Conservation (phyloP, 2,797 vertebrate species). For the Astyanax mexicanus region DNA sequence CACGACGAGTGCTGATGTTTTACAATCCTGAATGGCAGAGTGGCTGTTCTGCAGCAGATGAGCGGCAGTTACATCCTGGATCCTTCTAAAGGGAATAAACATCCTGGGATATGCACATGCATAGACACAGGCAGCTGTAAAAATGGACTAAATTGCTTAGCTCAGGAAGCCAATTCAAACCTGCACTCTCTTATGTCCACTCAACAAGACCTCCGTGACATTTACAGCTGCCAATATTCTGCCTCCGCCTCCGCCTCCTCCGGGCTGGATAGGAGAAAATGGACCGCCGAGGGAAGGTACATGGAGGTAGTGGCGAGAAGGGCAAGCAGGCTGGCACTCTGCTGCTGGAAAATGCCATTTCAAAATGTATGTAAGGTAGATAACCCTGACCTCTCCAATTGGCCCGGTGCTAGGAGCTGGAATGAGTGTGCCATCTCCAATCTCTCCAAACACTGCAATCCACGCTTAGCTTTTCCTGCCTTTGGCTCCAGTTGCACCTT, state of each 20-base stretch:
- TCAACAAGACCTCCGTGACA: constrained; percentile 31
- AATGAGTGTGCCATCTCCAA: constrained; percentile 31
- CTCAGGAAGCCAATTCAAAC: neutral
- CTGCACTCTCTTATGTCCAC: constrained; percentile 20
- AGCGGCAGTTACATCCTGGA: neutral
- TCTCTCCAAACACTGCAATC: constrained; percentile 37
- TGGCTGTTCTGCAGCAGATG: neutral
- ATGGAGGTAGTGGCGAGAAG: constrained; percentile 1
- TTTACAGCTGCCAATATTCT: constrained; percentile 47
- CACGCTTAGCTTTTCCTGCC: neutral
- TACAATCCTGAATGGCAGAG: neutral
- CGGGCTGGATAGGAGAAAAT: constrained; percentile 19
- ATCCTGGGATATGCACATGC: neutral
- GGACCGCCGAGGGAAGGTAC: neutral
- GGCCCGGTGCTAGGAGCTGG: neutral
- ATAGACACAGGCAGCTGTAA: neutral
- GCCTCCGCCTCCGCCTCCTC: constrained; percentile 18
- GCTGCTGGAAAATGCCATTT: constrained; percentile 43
- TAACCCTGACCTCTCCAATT: constrained; percentile 26
- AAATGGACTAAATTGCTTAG: constrained; percentile 15
- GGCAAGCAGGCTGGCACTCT: constrained; percentile 10
- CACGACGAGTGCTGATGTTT: no score
- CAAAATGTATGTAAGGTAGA: constrained; percentile 27
- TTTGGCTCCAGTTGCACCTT: neutral
- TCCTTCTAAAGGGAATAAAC: neutral